Evolutionary conservation across 2,113 vertebrate species (phyloP), one percentile per base, ranked within the genome.

Genomic region (Neoarius graeffei): DNA sequence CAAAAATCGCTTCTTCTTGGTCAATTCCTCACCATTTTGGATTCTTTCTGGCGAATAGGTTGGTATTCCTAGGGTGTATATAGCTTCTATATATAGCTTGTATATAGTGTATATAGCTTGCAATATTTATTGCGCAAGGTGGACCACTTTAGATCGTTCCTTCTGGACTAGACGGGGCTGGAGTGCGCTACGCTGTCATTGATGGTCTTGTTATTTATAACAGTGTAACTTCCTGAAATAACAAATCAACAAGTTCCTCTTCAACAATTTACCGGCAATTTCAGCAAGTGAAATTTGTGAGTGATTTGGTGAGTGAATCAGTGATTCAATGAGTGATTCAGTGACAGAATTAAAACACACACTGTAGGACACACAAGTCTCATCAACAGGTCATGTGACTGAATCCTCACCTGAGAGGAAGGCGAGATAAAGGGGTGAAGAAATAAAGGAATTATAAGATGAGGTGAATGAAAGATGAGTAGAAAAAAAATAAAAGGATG

Each of bases 401-500:
- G 27, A 60, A 62, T 62, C 30, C 23, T 42, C 9, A 23, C 10
- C 27, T 42, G 57, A 23, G 23, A 25, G 19, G 19, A 23, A 81
- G 57, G 8, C 4, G 8, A 62, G 57, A 42, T 81, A 42, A 62
- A 42, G 4, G 56, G 79, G 59, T 81, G 19, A 42, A 6, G 27
- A 25, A 42, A 81, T 60, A 81, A 42, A 81, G 10, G 52, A 23
- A 62, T 60, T 42, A 60, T 23, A 81, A 62, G 8, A 81, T 81
- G 15, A 5, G 54, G 60, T 35, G 15, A 81, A 60, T 59, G 79
- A 35, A 59, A 60, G 56, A 81, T 42, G 57, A 81, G 2, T 27
- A 60, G 6, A 60, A 60, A 81, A 20, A 81, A 20, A 20, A 59
- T 59, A 81, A 81, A 81, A 81, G 54, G 77, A 81, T 35, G 17